Conservation (phyloP, 1,140 invertebrate species). For the Ptiloglossa arizonensis region DNA sequence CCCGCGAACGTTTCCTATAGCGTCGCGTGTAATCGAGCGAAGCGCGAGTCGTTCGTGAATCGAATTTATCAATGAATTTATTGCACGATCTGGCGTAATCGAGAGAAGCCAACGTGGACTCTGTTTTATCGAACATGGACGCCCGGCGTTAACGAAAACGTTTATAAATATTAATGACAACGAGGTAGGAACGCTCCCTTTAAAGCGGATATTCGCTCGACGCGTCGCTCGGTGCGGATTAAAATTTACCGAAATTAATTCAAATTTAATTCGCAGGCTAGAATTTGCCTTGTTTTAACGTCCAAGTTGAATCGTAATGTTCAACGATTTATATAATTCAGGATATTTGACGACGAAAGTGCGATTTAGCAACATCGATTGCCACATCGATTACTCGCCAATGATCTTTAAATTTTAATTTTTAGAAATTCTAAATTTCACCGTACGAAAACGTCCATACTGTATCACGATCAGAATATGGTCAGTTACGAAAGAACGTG, state of each 20-base stretch:
- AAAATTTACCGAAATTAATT: not conserved
- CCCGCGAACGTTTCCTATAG: not conserved
- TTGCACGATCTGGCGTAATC: not conserved
- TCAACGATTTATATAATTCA: no score
- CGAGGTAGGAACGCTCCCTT: not conserved
- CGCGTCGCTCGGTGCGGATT: not conserved
- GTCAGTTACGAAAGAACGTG: no score
- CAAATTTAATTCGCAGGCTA: not conserved
- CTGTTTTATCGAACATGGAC: not conserved
- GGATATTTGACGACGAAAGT: no score
- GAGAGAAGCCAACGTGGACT: not conserved
- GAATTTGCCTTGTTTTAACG: not conserved
- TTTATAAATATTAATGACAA: constrained; percentile 5
- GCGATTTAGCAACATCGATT: no score
- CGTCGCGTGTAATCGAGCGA: not conserved
- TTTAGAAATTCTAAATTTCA: no score
- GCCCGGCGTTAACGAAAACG: not conserved
- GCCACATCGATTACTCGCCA: no score
- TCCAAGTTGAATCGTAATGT: no score
- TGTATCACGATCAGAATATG: no score
- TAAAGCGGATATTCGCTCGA: not conserved
- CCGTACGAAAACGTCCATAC: no score
- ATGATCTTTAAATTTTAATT: no score
- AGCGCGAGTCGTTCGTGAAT: not conserved
- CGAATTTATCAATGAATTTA: constrained; percentile 2